phyloP scores from a whole-genome alignment of 2,113 vertebrate genomes.

The Tapirus terrestris region DNA sequence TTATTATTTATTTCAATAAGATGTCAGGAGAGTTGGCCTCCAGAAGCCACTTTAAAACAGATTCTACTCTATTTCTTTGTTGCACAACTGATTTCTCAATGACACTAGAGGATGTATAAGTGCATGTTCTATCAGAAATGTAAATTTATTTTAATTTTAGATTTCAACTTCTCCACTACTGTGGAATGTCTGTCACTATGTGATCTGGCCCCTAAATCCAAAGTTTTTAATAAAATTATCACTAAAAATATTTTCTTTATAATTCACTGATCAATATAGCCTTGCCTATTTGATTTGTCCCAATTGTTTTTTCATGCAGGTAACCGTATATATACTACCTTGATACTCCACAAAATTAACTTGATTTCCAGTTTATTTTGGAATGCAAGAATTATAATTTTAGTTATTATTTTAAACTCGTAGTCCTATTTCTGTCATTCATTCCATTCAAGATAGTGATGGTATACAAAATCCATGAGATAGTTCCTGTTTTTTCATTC shows the following conservation, averaged over 20 bases:
- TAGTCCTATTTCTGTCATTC: neutral
- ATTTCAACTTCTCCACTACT: neutral
- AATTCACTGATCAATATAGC: neutral
- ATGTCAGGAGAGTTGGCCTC: neutral
- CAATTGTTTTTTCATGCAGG: neutral
- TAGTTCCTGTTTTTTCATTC: neutral
- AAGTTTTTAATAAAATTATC: neutral
- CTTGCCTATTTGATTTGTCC: accelerated
- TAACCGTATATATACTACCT: neutral
- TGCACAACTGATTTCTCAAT: neutral
- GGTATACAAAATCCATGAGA: neutral
- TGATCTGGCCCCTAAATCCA: neutral
- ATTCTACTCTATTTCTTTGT: neutral
- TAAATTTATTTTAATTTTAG: neutral
- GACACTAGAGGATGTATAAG: neutral
- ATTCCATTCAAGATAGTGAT: neutral
- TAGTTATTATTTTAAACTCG: neutral
- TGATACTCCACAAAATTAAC: too few species aligned
- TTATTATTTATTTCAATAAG: neutral
- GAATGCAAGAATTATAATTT: neutral
- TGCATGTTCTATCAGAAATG: neutral
- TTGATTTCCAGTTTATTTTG: neutral
- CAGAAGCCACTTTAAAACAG: neutral
- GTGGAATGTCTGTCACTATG: neutral
- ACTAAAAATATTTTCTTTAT: neutral